phyloP scores from a whole-genome alignment of 2,888 invertebrate species.

The Cheilosia impressa region DNA sequence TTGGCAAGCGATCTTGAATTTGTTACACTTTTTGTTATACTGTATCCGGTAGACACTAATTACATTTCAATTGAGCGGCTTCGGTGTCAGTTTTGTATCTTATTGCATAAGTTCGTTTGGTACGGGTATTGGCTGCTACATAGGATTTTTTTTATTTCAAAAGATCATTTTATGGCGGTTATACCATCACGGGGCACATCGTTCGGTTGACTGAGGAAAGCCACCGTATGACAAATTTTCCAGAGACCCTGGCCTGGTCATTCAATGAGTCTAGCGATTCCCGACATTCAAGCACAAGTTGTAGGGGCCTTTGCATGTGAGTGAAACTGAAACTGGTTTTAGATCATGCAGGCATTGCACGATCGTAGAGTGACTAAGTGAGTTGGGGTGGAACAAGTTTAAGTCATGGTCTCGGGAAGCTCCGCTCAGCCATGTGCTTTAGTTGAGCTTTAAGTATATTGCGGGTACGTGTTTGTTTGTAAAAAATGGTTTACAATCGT shows the following conservation, averaged over 20 bases:
- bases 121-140: neutral
- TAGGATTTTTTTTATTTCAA: slow-evolving; percentile 3
- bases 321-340: slow-evolving; percentile 38
- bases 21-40: slow-evolving; percentile 5
- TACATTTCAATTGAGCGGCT: slow-evolving; percentile 39
- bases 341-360: slow-evolving; percentile 9
- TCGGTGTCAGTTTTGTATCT: slow-evolving; percentile 34
- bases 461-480: neutral
- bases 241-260: slow-evolving; percentile 51
- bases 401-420: neutral
- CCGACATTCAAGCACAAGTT: neutral
- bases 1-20: slow-evolving; percentile 24
- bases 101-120: slow-evolving; percentile 54
- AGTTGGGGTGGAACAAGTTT: neutral
- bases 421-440: neutral
- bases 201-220: slow-evolving; percentile 57
- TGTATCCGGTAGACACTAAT: slow-evolving; percentile 32
- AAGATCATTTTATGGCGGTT: slow-evolving; percentile 15
- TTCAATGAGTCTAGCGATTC: slow-evolving; percentile 25
- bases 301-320: neutral
- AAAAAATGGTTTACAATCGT: neutral
- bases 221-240: slow-evolving; percentile 39
- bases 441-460: neutral
- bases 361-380: neutral
- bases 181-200: slow-evolving; percentile 52